Evolutionary conservation across 2,113 vertebrate genomes (phyloP).

Genomic region (Calidris pygmaea): DNA sequence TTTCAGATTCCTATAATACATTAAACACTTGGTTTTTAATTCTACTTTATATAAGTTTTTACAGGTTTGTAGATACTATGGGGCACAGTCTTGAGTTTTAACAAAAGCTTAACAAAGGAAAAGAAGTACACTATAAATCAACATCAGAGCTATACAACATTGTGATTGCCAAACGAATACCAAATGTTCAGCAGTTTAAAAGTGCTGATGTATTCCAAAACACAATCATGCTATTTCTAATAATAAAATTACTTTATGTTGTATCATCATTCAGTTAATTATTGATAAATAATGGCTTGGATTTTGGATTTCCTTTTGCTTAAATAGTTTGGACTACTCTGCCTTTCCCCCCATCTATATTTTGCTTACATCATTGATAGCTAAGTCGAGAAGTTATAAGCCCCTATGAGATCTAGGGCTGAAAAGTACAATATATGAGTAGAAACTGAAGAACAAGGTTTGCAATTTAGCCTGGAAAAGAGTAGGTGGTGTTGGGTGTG

Average conservation of each 20-base stretch:
- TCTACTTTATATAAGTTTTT: neutral
- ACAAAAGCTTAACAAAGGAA: neutral
- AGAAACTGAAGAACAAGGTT: neutral
- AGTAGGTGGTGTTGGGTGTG: neutral
- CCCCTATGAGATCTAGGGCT: neutral
- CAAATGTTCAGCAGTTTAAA: neutral
- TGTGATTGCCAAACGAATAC: neutral
- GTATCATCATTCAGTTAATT: neutral
- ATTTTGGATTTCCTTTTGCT: neutral
- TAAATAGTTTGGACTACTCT: neutral
- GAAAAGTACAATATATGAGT: neutral
- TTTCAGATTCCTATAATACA: neutral
- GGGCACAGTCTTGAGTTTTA: neutral
- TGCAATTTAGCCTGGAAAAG: neutral
- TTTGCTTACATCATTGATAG: neutral
- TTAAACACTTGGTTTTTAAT: neutral
- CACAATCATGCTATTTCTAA: neutral
- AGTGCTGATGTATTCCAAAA: neutral
- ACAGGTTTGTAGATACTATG: neutral
- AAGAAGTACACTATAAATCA: neutral
- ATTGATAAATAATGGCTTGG: neutral
- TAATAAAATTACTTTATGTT: neutral
- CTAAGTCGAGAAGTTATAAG: neutral
- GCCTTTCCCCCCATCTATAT: neutral
- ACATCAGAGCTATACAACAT: neutral